A percentile compares a stretch with the other conserved stretches of the same genome.
Evolutionary conservation across 1,140 invertebrate species (phyloP).

Genomic region (Pseudomyrmex dendroicus): DNA sequence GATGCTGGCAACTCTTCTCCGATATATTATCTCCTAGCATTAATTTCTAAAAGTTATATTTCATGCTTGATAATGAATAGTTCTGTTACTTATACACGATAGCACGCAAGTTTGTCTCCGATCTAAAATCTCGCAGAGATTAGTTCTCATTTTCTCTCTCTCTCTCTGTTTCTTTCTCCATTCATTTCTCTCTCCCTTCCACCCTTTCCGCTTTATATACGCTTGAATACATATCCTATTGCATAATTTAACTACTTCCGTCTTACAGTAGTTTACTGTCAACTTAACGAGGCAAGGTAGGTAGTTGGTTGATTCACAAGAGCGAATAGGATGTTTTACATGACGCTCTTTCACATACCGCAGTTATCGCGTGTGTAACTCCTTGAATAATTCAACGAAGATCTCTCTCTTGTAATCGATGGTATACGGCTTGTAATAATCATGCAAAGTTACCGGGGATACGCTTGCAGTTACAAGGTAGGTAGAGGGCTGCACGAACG

Average conservation of each 20-base stretch:
- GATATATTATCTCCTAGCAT: neutral
- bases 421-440: slow-evolving; percentile 32
- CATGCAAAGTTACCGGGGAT: slow-evolving; percentile 31
- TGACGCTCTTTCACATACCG: slow-evolving; percentile 36
- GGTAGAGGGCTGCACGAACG: slow-evolving; percentile 64
- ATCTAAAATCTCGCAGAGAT: slow-evolving; percentile 72
- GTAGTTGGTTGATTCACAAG: slow-evolving; percentile 59
- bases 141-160: neutral
- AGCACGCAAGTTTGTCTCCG: slow-evolving; percentile 73
- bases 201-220: slow-evolving; percentile 5
- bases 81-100: slow-evolving; percentile 15
- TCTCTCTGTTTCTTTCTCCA: too few relatives aligned
- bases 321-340: slow-evolving; percentile 57
- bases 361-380: slow-evolving; percentile 42
- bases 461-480: slow-evolving; percentile 62
- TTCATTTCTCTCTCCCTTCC: too few relatives aligned
- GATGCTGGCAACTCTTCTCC: too few relatives aligned
- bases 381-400: slow-evolving; percentile 67
- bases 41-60: slow-evolving; percentile 30
- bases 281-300: slow-evolving; percentile 59
- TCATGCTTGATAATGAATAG: slow-evolving; percentile 16
- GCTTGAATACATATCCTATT: slow-evolving; percentile 72
- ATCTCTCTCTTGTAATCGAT: slow-evolving; percentile 52
- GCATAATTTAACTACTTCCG: slow-evolving; percentile 77
- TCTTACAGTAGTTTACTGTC: slow-evolving; percentile 70